These are phyloP conservation scores for Pinctada fucata DNA, from an alignment of 2,888 invertebrate species.

Conservation along the genomic window DNA sequence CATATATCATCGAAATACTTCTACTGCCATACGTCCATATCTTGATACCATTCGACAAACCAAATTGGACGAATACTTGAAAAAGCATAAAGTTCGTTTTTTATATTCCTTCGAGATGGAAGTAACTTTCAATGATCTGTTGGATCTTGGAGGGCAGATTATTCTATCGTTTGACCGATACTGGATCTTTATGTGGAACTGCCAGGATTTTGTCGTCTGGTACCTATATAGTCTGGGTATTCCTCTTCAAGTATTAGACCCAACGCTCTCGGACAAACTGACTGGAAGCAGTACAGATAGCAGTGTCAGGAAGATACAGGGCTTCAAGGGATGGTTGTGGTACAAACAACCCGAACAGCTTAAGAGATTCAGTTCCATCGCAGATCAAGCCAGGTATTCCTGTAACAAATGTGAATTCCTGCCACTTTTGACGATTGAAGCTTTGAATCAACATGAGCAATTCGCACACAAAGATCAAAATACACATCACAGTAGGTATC, in stretches of 20 bases:
- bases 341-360: constrained; percentile 1
- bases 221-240: constrained; percentile 3
- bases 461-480: no score
- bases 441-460: background rate
- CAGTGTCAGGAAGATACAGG: background rate
- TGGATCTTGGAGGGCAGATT: background rate
- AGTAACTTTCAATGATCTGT: background rate
- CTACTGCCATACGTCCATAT: background rate
- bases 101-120: background rate
- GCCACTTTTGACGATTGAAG: background rate
- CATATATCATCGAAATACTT: background rate
- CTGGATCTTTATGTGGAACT: constrained; percentile 10
- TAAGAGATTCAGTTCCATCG: background rate
- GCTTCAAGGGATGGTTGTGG: constrained; percentile 11
- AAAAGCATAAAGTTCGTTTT: background rate
- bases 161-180: constrained; percentile 5
- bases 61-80: background rate
- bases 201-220: constrained; percentile 11
- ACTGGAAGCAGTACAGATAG: background rate
- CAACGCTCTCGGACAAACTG: background rate
- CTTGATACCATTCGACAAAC: background rate
- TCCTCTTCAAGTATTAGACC: background rate
- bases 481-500: no score
- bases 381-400: background rate
- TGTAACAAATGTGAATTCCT: background rate